Evolutionary conservation across 2,888 invertebrate species (phyloP), one percentile per base, ranked within the genome.

Genomic region (Allolobophora icterica): DNA sequence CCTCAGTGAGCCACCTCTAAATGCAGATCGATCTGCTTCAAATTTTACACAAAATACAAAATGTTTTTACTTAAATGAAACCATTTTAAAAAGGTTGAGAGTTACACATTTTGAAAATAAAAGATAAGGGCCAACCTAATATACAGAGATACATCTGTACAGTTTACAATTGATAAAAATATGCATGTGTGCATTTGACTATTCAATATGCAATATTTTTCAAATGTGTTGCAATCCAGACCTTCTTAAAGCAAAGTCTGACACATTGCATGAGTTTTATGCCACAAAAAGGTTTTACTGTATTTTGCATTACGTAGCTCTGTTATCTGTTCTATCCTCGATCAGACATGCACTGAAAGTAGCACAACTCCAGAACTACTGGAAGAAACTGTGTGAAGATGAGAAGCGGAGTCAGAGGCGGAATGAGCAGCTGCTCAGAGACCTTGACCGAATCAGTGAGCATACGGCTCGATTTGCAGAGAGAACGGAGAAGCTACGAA

Each of bases 371-470:
- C 94, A 95, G 90, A 94, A 92, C 58, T 94, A 95, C 92, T 95
- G 95, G 95, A 94, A 94, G 92, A 94, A 94, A 92, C 93, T 95
- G 33, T 95, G 95, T 93, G 94, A 94, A 89, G 94, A 95, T 92
- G 94, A 95, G 92, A 93, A 93, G 90, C 92, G 93, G 89, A 94
- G 94, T 90, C 94, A 94, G 91, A 93, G 93, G 91, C 92, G 95
- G 91, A 95, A 95, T 93, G 94, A 94, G 90, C 94, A 94, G 92
- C 92, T 95, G 40, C 89, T 95, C 71, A 92, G 93, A 90, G 94
- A 95, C 84, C 94, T 95, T 91, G 94, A 95, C 45, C 92, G 94
- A 89, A 94, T 95, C 90, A 94, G 94, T 91, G 91, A 93, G 17
- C 94, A 94, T 90, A 93, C 95, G 92, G 92, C 93, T 2, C 93